Evolutionary conservation across 2,113 vertebrate species (phyloP).

Genomic region (Dryoscopus gambensis): DNA sequence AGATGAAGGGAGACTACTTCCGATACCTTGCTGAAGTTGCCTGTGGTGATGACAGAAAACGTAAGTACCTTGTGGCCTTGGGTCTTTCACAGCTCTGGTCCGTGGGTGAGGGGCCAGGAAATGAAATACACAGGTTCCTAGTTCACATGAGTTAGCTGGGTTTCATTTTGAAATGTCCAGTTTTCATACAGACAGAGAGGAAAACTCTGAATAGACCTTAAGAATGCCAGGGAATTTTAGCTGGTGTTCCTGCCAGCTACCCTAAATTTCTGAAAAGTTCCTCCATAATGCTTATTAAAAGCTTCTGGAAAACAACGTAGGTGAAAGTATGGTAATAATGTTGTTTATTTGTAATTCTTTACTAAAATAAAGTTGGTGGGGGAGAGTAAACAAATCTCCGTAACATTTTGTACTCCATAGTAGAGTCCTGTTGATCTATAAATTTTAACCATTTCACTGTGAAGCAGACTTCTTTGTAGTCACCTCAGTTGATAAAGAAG

Average conservation of each 20-base stretch:
- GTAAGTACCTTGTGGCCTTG: slow-evolving; percentile 61
- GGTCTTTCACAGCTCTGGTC: not conserved
- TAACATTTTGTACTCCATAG: not conserved
- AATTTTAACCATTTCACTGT: not conserved
- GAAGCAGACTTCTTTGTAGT: not conserved
- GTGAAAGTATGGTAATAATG: not conserved
- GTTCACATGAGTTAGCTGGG: not conserved
- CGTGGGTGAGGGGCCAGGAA: not conserved
- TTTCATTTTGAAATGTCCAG: not conserved
- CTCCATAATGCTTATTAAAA: not conserved
- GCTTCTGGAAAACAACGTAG: not conserved
- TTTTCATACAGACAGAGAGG: not conserved
- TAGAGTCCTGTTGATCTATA: not conserved
- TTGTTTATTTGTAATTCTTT: not conserved
- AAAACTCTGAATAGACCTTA: not conserved
- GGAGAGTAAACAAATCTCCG: not conserved
- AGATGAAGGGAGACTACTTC: slow-evolving; percentile 98
- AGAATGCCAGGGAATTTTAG: not conserved
- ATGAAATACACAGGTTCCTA: not conserved
- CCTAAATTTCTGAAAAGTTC: not conserved
- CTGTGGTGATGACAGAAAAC: slow-evolving; percentile 77
- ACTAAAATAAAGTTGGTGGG: not conserved
- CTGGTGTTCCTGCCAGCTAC: not conserved
- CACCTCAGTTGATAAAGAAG: not conserved
- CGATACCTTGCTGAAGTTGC: slow-evolving; percentile 98